A percentile compares a stretch with the other conserved stretches of the same genome.
These are phyloP conservation scores for Todus mexicanus DNA, from an alignment of 2,797 vertebrate genomes.

Conservation along the genomic window DNA sequence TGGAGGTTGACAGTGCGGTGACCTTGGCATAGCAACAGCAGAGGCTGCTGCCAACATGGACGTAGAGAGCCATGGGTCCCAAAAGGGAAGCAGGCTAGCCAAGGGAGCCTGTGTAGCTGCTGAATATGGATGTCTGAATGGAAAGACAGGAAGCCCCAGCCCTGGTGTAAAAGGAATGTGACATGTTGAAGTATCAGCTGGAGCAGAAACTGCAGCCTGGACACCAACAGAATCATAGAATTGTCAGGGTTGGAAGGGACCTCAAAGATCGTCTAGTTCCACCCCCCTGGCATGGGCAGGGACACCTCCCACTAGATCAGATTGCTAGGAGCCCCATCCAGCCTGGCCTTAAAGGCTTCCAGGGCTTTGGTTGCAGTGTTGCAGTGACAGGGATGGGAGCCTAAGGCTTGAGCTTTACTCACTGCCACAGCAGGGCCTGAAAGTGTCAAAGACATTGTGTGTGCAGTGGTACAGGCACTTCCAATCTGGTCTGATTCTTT, in stretches of 20 bases:
- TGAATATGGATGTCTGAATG: neutral
- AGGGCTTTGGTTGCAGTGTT: neutral
- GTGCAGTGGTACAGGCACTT: neutral
- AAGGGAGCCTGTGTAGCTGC: neutral
- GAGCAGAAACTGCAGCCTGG: neutral
- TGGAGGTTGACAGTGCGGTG: neutral
- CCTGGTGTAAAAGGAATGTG: neutral
- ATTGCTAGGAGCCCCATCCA: too few relatives aligned
- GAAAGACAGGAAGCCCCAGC: neutral
- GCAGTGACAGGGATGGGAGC: neutral
- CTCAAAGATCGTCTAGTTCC: too few relatives aligned
- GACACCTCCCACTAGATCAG: too few relatives aligned
- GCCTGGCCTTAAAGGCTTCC: too few relatives aligned
- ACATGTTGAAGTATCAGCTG: neutral
- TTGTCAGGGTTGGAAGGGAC: too few relatives aligned
- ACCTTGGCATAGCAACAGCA: neutral
- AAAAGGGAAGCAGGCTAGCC: neutral
- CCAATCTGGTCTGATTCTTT: neutral
- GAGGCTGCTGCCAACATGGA: neutral
- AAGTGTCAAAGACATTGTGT: neutral
- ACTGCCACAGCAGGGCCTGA: neutral
- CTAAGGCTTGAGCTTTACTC: neutral
- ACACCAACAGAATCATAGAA: too few relatives aligned
- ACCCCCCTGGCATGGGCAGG: too few relatives aligned
- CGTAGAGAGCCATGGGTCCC: neutral